These are phyloP conservation scores for Ooceraea biroi DNA, from an alignment of 1,140 invertebrate genomes.

Conservation along the genomic window DNA sequence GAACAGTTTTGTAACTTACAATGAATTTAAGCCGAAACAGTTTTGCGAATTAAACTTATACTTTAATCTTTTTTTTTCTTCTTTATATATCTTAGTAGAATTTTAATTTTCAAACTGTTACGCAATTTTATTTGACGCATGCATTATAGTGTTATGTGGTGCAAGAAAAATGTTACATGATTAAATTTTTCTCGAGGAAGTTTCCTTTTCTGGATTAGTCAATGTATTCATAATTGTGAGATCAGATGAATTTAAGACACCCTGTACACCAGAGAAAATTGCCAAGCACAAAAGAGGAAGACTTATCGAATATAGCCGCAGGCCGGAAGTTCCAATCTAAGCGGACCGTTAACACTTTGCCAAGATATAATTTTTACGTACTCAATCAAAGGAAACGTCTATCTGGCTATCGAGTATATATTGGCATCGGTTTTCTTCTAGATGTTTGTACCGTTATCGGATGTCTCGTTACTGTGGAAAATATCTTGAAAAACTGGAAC, in stretches of 20 bases:
- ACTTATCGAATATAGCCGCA: constrained; percentile 69
- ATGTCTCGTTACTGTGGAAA: constrained; percentile 11
- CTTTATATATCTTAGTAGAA: not conserved
- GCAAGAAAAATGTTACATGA: not conserved
- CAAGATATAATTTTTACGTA: constrained; percentile 69
- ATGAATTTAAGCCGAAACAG: not conserved
- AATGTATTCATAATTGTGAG: constrained; percentile 18
- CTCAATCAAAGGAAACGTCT: constrained; percentile 33
- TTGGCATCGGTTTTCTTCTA: not conserved
- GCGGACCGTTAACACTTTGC: constrained; percentile 64
- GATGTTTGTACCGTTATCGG: not conserved
- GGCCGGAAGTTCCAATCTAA: constrained; percentile 63
- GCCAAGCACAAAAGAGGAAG: constrained; percentile 62
- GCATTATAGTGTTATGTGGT: not conserved
- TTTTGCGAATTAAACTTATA: not conserved
- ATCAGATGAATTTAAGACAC: not conserved
- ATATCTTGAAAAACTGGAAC: constrained; percentile 9
- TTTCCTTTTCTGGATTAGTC: not conserved
- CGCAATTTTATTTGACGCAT: not conserved
- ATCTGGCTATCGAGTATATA: constrained; percentile 31
- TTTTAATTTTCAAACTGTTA: not conserved
- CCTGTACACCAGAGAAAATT: constrained; percentile 64
- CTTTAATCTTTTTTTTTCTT: not conserved
- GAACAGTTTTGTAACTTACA: not conserved
- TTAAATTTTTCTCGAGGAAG: not conserved